Conservation (phyloP, 2,797 vertebrate species). For the Bucorvus abyssinicus region DNA sequence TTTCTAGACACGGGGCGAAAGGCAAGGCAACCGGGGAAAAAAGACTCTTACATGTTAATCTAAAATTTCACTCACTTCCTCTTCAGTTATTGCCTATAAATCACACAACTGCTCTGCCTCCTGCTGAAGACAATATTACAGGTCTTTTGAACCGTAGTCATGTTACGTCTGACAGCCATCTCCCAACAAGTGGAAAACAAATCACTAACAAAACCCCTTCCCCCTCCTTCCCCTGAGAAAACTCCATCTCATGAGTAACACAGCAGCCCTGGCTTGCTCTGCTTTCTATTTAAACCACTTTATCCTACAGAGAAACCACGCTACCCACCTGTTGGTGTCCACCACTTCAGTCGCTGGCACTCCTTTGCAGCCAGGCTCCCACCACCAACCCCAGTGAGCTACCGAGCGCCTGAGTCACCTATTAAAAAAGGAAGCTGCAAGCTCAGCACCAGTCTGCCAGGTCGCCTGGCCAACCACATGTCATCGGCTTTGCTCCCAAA, state of each 20-base stretch:
- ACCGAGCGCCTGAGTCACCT: slow-evolving; percentile 35
- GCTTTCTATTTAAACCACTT: neutral
- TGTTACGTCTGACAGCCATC: neutral
- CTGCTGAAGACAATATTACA: neutral
- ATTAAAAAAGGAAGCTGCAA: slow-evolving; percentile 72
- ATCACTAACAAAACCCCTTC: neutral
- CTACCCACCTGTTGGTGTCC: slow-evolving; percentile 67
- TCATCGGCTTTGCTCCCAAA: slow-evolving; percentile 64
- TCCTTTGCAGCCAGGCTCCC: slow-evolving; percentile 17
- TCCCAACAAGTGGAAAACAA: neutral
- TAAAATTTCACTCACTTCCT: neutral
- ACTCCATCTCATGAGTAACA: neutral
- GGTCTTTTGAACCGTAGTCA: neutral
- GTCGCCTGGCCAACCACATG: slow-evolving; percentile 59
- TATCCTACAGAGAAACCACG: neutral
- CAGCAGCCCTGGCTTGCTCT: neutral
- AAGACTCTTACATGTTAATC: neutral
- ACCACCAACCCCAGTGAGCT: slow-evolving; percentile 41
- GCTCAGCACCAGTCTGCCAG: slow-evolving; percentile 64
- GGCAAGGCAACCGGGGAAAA: neutral
- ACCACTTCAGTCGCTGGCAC: slow-evolving; percentile 33
- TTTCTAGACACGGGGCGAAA: neutral
- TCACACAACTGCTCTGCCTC: neutral
- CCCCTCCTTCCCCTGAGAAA: neutral
- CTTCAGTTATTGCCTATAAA: neutral